Evolutionary conservation across 2,797 vertebrate genomes (phyloP), one percentile per base, ranked within the genome.

Genomic region (Lycodopsis pacificus): DNA sequence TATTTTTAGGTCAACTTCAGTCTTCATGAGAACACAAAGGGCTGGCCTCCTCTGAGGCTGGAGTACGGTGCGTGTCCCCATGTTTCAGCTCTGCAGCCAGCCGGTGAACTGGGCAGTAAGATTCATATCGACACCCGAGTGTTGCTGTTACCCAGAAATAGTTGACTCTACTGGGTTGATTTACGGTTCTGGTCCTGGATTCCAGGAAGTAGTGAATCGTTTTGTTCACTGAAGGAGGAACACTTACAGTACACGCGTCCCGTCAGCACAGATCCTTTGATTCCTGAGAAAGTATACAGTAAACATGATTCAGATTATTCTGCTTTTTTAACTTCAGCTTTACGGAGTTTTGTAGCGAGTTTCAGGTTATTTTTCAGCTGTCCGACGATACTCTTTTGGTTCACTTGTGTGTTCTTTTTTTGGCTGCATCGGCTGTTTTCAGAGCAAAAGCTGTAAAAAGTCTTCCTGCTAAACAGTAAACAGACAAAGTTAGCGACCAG

Each of bases 151-250:
- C 61, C 22, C 65, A 56, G 62, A 64, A 57, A 64, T n/a, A 68
- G 34, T 59, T 27, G 3, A 1, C 40, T 56, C 40, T 63, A 22
- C 71, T 53, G 44, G 73, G 27, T 3, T 71, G 49, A 58, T 34
- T 65, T 65, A 49, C 57, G 34, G 30, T 2, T 8, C 51, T 22
- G 30, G 38, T 67, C 12, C 30, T 2, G 17, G 63, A 54, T 49
- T 61, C 49, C 57, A 67, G 48, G 54, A 68, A 76, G 58, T 51
- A 68, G 13, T 65, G 76, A 61, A 34, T 66, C 7, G 22, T 15
- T 51, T 40, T 75, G 42, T 73, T 71, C 19, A 17, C 38, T 40
- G 9, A 71, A 42, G 12, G 5, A 17, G 42, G 15, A 44, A 36
- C 3, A 27, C 32, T 40, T 4, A 4, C 5, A 30, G 7, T 7